Base-by-base conservation (phyloP, 1,140 invertebrate genomes). In the Dreissena rostriformis region DNA sequence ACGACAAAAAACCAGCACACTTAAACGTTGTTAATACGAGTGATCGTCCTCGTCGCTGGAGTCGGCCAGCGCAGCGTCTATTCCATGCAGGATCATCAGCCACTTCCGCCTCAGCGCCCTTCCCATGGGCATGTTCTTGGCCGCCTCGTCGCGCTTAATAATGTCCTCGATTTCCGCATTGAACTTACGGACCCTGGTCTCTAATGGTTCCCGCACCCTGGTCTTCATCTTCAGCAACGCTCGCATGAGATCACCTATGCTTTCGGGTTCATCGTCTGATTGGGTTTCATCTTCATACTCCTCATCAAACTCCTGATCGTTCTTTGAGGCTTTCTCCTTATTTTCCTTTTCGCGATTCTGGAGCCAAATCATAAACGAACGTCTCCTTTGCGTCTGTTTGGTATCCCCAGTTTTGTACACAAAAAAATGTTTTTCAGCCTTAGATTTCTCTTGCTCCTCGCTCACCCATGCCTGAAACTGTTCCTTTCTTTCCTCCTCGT, bases 31-130 rank as follows among this genome's bases (percentile, higher is more conserved):
- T 39, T 39, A 39, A 53, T 68, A 78, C 29, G 66, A 78, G 26
- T 80, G 39, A 49, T 81, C 68, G 14, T 81, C 79, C 0, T 81
- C 79, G 12, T 81, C 79, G 22, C 79, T 73, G 17, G 79, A 81
- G 11, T 81, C 79, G 11, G 70, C 79, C 15, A 72, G 39, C 29
- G 68, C 70, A 19, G 79, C 70, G 29, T 81, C 79, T 7, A 81
- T 73, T 24, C 79, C 79, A 19, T 72, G 15, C 49, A 73, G 39
- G 22, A 81, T 26, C 79, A 72, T 73, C 61, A 72, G 65, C 79
- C 79, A 81, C 17, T 70, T 68, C 12, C 79, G 68, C 53, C 49
- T 39, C 22, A 61, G 55, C 4, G 68, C 66, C 39, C 39, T 61
- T 11, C 67, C 22, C 12, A 52, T 71, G 1, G 29, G 28, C 53